Evolutionary conservation across 2,797 vertebrate species (phyloP).

Genomic region (Odontamblyopus rebecca): DNA sequence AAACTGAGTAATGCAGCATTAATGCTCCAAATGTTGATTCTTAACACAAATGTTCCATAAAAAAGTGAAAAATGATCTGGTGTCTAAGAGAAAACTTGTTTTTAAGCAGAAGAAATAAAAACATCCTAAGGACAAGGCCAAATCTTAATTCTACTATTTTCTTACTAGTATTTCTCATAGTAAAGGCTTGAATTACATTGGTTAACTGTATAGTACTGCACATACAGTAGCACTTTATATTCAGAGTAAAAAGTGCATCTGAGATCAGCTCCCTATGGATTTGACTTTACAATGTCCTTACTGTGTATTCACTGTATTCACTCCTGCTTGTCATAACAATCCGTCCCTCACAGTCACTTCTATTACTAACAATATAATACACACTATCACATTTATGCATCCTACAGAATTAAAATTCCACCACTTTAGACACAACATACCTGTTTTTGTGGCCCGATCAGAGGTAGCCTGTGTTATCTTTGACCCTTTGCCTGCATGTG

Average conservation of each 20-base stretch:
- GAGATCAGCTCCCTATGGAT: background rate
- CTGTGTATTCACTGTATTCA: background rate
- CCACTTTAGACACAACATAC: background rate
- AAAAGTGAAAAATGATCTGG: no score
- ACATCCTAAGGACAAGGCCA: no score
- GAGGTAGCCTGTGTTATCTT: background rate
- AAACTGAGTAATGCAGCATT: no score
- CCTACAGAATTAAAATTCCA: background rate
- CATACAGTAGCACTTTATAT: background rate
- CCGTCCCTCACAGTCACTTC: background rate
- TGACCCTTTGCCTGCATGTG: slow-evolving; percentile 14
- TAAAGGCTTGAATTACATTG: no score
- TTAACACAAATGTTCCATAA: no score
- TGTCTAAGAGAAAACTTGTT: no score
- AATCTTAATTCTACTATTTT: no score
- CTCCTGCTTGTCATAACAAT: background rate
- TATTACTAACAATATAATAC: no score
- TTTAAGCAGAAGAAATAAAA: no score
- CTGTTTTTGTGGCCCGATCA: slow-evolving; percentile 7
- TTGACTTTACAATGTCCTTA: slow-evolving; percentile 3
- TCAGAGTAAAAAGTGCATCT: background rate
- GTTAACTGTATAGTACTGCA: no score
- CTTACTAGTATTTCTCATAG: no score
- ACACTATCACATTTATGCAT: background rate
- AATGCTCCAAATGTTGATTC: no score